Evolutionary conservation across 2,888 invertebrate genomes (phyloP).

Genomic region (Ceraclea dissimilis): DNA sequence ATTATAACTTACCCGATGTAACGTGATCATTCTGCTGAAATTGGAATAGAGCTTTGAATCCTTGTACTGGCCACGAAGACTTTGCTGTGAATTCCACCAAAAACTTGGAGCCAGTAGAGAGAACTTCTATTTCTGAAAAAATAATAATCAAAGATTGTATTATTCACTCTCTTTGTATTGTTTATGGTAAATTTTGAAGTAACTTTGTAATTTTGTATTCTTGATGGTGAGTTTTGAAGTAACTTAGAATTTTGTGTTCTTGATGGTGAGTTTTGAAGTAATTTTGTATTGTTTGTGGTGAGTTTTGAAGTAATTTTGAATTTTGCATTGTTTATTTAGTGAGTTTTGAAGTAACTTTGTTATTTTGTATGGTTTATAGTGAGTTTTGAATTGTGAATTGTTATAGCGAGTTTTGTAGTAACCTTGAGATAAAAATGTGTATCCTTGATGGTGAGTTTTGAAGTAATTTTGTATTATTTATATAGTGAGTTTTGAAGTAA

Average conservation of each 20-base stretch:
- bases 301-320: no score
- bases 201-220: no score
- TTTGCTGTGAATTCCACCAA: slow-evolving; percentile 80
- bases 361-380: not conserved
- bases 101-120: slow-evolving; percentile 73
- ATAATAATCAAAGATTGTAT: not conserved
- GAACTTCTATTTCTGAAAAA: slow-evolving; percentile 58
- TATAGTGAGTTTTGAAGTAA: no score
- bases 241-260: not conserved
- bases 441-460: no score
- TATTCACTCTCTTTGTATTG: not conserved
- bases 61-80: slow-evolving; percentile 70
- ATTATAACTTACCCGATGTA: not conserved
- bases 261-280: no score
- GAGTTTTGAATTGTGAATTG: no score
- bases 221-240: not conserved
- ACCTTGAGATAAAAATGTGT: no score
- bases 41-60: slow-evolving; percentile 68
- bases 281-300: no score
- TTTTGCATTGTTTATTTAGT: not conserved
- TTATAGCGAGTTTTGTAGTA: no score
- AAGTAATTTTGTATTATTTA: no score
- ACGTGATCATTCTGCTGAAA: slow-evolving; percentile 56
- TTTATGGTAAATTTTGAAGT: no score
- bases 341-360: not conserved